These are phyloP conservation scores for Xanthostigma xanthostigma DNA, from an alignment of 2,888 invertebrate species.

Conservation along the genomic window DNA sequence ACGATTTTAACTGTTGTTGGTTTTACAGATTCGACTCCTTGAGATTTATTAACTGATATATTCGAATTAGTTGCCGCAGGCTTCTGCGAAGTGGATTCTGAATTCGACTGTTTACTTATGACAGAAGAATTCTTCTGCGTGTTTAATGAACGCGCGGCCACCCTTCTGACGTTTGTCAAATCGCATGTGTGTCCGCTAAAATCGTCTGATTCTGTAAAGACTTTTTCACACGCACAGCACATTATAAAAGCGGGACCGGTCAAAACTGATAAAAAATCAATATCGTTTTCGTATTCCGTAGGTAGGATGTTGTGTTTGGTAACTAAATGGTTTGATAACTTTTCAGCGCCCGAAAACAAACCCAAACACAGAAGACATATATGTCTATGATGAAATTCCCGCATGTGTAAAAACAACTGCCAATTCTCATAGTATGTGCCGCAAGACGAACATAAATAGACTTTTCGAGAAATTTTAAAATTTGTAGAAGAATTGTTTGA, in stretches of 20 bases:
- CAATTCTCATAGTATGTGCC: conserved; percentile 75
- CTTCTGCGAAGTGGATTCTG: conserved; percentile 5
- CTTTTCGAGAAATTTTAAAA: conserved; percentile 57
- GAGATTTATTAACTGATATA: too few relatives aligned
- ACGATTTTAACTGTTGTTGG: too few relatives aligned
- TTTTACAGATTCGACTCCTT: too few relatives aligned
- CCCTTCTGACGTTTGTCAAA: too few relatives aligned
- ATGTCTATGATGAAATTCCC: conserved; percentile 65
- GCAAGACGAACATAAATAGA: conserved; percentile 69
- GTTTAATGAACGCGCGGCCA: too few relatives aligned
- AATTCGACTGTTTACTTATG: conserved; percentile 7
- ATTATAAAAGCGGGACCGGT: conserved; percentile 57
- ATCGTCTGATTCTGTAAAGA: conserved; percentile 60
- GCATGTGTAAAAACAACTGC: conserved; percentile 74
- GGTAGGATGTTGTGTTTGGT: conserved; percentile 66
- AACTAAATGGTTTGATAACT: conserved; percentile 59
- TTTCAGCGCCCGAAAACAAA: conserved; percentile 67
- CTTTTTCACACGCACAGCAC: conserved; percentile 68
- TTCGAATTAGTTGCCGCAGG: too few relatives aligned
- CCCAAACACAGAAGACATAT: conserved; percentile 73
- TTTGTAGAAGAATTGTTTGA: conserved; percentile 24
- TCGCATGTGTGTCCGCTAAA: conserved; percentile 59
- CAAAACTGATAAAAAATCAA: conserved; percentile 50
- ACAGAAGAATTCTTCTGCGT: too few relatives aligned
- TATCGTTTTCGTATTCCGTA: conserved; percentile 46